phyloP scores from a whole-genome alignment of 2,888 invertebrate species.

The Drosophila helvetica region DNA sequence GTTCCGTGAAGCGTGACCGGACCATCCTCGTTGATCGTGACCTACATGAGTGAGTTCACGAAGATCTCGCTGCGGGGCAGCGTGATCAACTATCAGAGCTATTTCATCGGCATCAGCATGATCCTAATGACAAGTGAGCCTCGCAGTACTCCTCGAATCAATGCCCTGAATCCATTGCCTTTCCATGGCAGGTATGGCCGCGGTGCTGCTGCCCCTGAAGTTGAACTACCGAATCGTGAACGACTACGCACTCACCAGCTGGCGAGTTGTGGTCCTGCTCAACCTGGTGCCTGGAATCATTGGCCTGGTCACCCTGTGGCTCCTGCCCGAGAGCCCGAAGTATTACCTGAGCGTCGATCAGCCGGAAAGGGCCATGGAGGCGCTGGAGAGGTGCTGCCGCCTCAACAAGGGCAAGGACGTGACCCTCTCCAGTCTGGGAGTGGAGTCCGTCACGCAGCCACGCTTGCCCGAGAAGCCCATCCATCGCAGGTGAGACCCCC shows the following conservation, averaged over 20 bases:
- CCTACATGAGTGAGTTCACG: conserved; percentile 37
- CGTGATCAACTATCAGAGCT: conserved; percentile 33
- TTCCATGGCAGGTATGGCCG: not conserved
- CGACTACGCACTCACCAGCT: conserved; percentile 1
- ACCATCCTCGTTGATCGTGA: not conserved
- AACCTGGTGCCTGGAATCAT: conserved; percentile 20
- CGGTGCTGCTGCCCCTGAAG: conserved; percentile 3
- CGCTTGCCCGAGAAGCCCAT: not conserved
- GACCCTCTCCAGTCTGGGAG: conserved; percentile 27
- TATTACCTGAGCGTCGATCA: conserved; percentile 28
- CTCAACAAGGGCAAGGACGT: conserved; percentile 34
- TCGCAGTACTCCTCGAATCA: not conserved
- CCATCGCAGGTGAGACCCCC: not conserved
- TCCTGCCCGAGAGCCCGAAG: conserved; percentile 52
- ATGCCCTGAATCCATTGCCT: not conserved
- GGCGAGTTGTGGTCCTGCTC: conserved; percentile 35
- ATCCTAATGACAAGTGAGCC: conserved; percentile 42
- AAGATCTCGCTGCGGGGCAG: conserved; percentile 25
- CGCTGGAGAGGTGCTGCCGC: conserved; percentile 33
- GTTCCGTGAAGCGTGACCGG: not conserved
- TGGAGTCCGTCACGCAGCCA: conserved; percentile 19
- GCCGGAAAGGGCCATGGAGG: conserved; percentile 22
- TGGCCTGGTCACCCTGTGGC: not conserved
- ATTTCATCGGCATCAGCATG: not conserved
- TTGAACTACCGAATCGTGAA: conserved; percentile 7